phyloP scores from a whole-genome alignment of 2,113 vertebrate genomes.

The Onychostoma macrolepis region DNA sequence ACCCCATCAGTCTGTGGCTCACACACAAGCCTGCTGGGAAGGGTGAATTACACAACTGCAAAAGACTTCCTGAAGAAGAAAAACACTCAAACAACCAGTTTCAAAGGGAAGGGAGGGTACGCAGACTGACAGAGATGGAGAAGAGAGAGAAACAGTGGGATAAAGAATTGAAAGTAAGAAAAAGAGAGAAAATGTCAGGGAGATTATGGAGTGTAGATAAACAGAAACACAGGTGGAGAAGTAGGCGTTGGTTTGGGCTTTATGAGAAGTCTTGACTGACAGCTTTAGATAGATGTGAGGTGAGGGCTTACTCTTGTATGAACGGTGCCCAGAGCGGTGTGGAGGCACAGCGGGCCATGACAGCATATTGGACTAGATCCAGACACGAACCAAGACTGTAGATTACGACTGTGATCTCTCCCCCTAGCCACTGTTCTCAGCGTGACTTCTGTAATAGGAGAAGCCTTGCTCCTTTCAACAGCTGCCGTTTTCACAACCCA shows the following conservation, averaged over 20 bases:
- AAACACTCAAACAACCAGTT: not conserved
- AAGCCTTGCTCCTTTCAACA: slow-evolving; percentile 42
- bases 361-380: slow-evolving; percentile 56
- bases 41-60: slow-evolving; percentile 22
- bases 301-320: slow-evolving; percentile 30
- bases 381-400: slow-evolving; percentile 67
- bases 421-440: slow-evolving; percentile 24
- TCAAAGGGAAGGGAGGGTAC: slow-evolving; percentile 15
- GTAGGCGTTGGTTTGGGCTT: not conserved
- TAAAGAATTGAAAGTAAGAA: not conserved
- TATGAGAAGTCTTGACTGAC: slow-evolving; percentile 33
- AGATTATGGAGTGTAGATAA: slow-evolving; percentile 8
- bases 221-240: not conserved
- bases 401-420: slow-evolving; percentile 65
- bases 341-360: slow-evolving; percentile 36
- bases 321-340: slow-evolving; percentile 12
- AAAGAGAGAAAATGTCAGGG: slow-evolving; percentile 33
- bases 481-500: slow-evolving; percentile 17
- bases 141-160: not conserved
- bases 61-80: slow-evolving; percentile 12
- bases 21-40: slow-evolving; percentile 12
- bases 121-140: slow-evolving; percentile 34
- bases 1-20: slow-evolving; percentile 16
- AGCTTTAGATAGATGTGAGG: slow-evolving; percentile 36
- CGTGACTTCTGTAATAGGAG: slow-evolving; percentile 20